Evolutionary conservation across 2,888 invertebrate genomes (phyloP), one percentile per base, ranked within the genome.

Genomic region (Hydropsyche betteni): DNA sequence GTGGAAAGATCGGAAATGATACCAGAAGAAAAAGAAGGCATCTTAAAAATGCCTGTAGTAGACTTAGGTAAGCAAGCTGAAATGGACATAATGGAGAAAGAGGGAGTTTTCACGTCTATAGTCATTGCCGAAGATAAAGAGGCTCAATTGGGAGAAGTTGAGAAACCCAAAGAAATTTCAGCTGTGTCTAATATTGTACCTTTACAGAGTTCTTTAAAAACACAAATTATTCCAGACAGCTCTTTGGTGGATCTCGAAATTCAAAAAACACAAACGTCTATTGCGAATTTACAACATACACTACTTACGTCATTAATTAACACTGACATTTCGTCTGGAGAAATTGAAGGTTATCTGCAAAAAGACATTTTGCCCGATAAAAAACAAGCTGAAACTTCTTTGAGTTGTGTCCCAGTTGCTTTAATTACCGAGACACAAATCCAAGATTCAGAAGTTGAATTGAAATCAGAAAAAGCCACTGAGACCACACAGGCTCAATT

Each of bases 111-210:
- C 14, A 87, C 89, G 5, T 90, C 88, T 68, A 87, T 87, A 77
- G 84, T 89, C 52, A 87, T 88, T 79, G 82, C 88, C 3, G 86
- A 86, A 68, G 89, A 91, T 77, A 88, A 87, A 81, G 92, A 91
- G 84, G 85, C 84, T 64, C 81, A 83, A 58, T 83, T 91, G 12
- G 81, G 84, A 12, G 83, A 83, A 14, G 81, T 82, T 61, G 82
- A 83, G 76, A 80, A 76, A 80, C 83, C 82, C 76, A 76, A 74
- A 72, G 76, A 80, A 75, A 78, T 76, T 74, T 51, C 81, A 82
- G 84, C 83, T 50, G 80, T 81, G 5, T 74, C 86, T 70, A 83
- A 82, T 36, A 83, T 85, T 80, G 80, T 86, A 5, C 85, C 88
- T 14, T 81, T 82, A 58, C 82, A 82, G 75, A 85, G 83, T 80